Evolutionary conservation across 2,888 invertebrate genomes (phyloP), one percentile per base, ranked within the genome.

Genomic region (Charanyca ferruginea): DNA sequence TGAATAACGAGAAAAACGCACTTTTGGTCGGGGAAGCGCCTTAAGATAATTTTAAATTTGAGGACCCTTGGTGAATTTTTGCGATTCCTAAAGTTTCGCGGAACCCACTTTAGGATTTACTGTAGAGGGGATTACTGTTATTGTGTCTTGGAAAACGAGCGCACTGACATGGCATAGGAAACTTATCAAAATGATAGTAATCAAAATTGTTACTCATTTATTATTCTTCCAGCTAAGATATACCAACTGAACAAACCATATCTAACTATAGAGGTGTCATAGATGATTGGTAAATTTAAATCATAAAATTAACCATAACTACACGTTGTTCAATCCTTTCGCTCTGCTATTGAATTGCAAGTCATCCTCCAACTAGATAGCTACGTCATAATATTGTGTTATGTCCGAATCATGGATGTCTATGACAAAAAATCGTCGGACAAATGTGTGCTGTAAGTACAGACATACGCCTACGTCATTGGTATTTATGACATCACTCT

Each of bases 401-500:
- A 41, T 28, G 38, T 13, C 23, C 23, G 23, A 72, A 41, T 68
- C 73, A 52, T 66, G 16, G 9, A 35, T 9, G n/a, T n/a, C n/a
- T n/a, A 16, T 49, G 28, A 72, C 52, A 71, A 73, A 53, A 69
- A 49, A 20, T 4, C 7, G 20, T 25, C 38, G 7, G 16, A 20
- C 16, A 53, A 32, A 11, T 32, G 32, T 32, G 32, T 38, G 35
- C 45, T 42, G 28, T 22, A 28, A 20, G 16, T 16, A 55, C 32
- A 23, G 5, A 57, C 42, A 9, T 16, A 42, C 25, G 52, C 47
- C 48, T 32, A 28, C 69, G n/a, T 42, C 41, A 5, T 32, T 32
- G 9, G 23, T 49, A 67, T 38, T 20, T 32, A 47, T 76, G 71
- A 48, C 52, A 62, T 72, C 70, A 72, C 20, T 25, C 38, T 69